Percentiles rank a stretch among this genome's conserved stretches.
phyloP scores from a whole-genome alignment of 2,888 invertebrate species.

The Phengaris arion region DNA sequence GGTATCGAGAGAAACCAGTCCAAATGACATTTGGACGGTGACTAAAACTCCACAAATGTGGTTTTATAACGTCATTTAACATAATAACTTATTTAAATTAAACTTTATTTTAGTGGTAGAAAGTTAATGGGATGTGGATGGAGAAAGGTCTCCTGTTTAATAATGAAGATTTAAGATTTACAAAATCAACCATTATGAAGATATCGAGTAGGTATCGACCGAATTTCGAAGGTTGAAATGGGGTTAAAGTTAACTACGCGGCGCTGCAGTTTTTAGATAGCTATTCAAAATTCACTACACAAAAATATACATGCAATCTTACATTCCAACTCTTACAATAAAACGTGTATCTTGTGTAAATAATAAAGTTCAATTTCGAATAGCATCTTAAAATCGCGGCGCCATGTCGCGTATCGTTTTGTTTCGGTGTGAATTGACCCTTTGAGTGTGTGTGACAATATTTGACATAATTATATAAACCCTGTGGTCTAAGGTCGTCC shows the following conservation, averaged over 20 bases:
- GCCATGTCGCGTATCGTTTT: no score
- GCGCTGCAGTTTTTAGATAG: no score
- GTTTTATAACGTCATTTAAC: conserved; percentile 8
- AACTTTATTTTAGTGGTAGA: conserved; percentile 1
- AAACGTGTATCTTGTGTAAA: no score
- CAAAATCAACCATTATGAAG: background rate
- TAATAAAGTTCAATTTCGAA: no score
- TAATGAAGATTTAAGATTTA: background rate
- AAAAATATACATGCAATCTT: no score
- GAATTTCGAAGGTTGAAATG: background rate
- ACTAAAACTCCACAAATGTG: conserved; percentile 17
- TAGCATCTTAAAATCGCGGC: no score
- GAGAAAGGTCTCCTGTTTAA: background rate
- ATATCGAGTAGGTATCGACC: background rate
- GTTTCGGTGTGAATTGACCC: no score
- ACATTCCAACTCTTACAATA: no score
- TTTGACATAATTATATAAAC: no score
- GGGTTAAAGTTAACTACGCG: background rate
- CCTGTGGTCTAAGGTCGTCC: no score
- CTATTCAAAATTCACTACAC: no score
- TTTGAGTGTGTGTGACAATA: no score
- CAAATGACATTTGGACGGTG: conserved; percentile 5
- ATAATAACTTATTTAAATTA: conserved; percentile 16
- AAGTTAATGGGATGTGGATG: background rate
- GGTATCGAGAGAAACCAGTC: conserved; percentile 17